Percentiles rank a stretch among this genome's conserved stretches.
Evolutionary conservation across 2,888 invertebrate species (phyloP).

Genomic region (Cactoblastis cactorum): DNA sequence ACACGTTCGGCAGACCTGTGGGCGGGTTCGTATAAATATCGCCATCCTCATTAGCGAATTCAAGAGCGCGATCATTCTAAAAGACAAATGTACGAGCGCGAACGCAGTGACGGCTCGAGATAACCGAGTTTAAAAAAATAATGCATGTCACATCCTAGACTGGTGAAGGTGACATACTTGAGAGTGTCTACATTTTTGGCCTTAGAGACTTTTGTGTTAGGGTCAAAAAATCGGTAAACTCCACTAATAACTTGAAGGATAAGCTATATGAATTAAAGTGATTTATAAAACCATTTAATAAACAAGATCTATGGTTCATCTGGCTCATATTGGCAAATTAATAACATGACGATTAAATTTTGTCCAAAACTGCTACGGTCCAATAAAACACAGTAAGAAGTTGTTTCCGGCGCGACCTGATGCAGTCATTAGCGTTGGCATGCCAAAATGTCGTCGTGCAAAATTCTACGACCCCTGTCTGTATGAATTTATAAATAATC

Average conservation of each 20-base stretch:
- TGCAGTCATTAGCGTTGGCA: constrained; percentile 59
- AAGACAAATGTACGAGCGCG: constrained; percentile 12
- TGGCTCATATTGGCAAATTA: not conserved
- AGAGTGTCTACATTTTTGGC: no score
- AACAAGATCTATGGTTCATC: no score
- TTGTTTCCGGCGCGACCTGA: constrained; percentile 61
- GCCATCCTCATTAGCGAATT: constrained; percentile 26
- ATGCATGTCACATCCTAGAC: no score
- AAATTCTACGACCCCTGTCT: constrained; percentile 78
- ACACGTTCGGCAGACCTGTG: constrained; percentile 37
- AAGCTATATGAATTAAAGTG: no score
- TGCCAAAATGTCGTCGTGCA: constrained; percentile 61
- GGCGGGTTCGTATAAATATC: constrained; percentile 39
- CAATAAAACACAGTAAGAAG: constrained; percentile 26
- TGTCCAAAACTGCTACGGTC: not conserved
- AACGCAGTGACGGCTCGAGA: constrained; percentile 18
- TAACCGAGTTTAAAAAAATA: not conserved
- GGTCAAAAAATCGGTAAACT: no score
- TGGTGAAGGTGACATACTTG: no score
- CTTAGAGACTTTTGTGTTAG: no score
- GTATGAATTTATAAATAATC: constrained; percentile 77
- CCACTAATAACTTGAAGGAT: no score
- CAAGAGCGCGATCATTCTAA: constrained; percentile 17
- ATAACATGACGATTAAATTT: not conserved
- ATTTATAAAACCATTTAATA: no score